Percentiles rank a stretch among this genome's conserved stretches.
These are phyloP conservation scores for Solenopsis invicta DNA, from an alignment of 1,140 invertebrate genomes.

Conservation along the genomic window DNA sequence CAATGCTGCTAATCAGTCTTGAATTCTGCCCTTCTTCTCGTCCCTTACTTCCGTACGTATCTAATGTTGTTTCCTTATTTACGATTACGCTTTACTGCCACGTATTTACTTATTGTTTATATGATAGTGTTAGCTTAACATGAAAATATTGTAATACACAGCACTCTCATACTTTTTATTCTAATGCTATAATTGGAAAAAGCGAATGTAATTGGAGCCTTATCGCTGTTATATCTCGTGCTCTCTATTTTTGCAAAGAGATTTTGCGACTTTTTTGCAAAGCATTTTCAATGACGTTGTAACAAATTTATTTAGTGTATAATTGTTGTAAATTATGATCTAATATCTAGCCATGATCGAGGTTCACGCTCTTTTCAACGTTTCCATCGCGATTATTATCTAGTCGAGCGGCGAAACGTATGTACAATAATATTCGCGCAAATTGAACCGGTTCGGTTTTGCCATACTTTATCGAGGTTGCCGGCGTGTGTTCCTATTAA, in stretches of 20 bases:
- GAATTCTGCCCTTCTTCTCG: too few species aligned
- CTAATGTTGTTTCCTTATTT: too few species aligned
- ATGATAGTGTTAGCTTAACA: too few species aligned
- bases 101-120: too few species aligned
- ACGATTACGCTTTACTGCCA: too few species aligned
- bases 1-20: too few species aligned
- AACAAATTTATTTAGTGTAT: not conserved
- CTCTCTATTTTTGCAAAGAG: not conserved
- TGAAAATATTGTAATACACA: too few species aligned
- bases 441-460: constrained; percentile 64
- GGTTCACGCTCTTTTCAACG: not conserved
- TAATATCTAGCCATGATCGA: not conserved
- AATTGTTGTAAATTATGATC: not conserved
- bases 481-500: constrained; percentile 54
- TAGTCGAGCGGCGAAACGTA: constrained; percentile 38
- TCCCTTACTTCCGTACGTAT: too few species aligned
- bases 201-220: not conserved
- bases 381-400: constrained; percentile 29
- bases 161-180: too few species aligned
- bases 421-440: constrained; percentile 57
- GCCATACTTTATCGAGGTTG: constrained; percentile 58
- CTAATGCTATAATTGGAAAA: too few species aligned
- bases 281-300: not conserved
- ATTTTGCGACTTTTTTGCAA: not conserved
- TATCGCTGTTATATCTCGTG: not conserved